Evolutionary conservation across 1,140 invertebrate species (phyloP), one percentile per base, ranked within the genome.

Genomic region (Cotesia glomerata): DNA sequence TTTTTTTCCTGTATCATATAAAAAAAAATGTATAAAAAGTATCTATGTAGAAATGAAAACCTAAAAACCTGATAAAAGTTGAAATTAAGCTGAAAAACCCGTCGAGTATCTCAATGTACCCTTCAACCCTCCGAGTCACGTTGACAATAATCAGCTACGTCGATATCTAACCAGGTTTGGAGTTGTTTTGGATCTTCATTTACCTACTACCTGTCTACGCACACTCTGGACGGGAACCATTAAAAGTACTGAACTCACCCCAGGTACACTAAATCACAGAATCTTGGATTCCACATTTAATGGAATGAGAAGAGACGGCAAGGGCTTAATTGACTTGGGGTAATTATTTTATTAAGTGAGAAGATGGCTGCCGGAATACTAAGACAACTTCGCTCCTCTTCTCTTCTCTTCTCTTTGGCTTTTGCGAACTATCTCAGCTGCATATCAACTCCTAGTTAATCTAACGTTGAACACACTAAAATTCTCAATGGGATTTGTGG

Each of bases 311-410:
- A 58, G 8, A 58, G 56, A 58, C 56, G 56, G 34, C 14, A 77
- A 77, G 75, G 49, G 73, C 80, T 81, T 85, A 86, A 85, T 84
- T 85, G 81, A 80, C 80, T 82, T 71, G 72, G 79, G 80, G 83
- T 85, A 86, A 86, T 86, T 85, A 85, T 86, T 86, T 86, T 84
- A 85, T 85, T 86, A 85, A 85, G 84, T 86, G 84, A 85, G 83
- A 86, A 85, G 80, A 85, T 85, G 81, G 82, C 80, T 81, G 80
- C 80, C 77, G 78, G 83, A 86, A 86, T 86, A 78, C 77, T 82
- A 82, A 85, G 79, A 82, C 80, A 76, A 80, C 11, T 11, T 7
- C 39, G 9, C 11, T 32, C 14, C 4, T 7, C 13, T n/a, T 35
- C 11, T 14, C 9, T 5, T 5, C 59, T 8, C n/a, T 26, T 34